Evolutionary conservation across 2,113 vertebrate genomes (phyloP).

Genomic region (Triplophysa tibetana): DNA sequence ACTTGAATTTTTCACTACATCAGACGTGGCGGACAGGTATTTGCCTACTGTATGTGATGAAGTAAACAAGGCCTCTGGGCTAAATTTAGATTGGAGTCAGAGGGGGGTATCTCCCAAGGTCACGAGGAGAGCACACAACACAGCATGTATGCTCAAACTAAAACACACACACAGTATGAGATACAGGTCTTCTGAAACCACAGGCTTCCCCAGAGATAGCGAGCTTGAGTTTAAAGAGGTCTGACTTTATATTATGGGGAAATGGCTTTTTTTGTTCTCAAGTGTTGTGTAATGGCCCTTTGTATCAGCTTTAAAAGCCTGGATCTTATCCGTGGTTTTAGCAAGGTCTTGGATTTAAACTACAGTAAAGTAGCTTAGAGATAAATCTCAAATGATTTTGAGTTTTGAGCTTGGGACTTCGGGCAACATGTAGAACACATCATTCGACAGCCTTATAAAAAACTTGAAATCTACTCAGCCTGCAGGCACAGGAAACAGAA

Average conservation of each 20-base stretch:
- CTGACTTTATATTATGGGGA: slow-evolving; percentile 22
- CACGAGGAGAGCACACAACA: background rate
- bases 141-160: background rate
- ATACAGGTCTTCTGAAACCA: slow-evolving; percentile 26
- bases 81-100: slow-evolving; percentile 38
- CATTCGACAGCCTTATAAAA: no score
- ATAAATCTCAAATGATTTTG: background rate
- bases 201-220: slow-evolving; percentile 10
- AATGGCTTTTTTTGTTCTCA: slow-evolving; percentile 2
- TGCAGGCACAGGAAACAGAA: no score
- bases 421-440: background rate
- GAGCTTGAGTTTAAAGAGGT: slow-evolving; percentile 20
- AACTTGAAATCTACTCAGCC: no score
- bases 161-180: slow-evolving; percentile 20
- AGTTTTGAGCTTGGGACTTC: background rate
- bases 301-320: slow-evolving; percentile 15
- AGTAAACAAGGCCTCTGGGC: slow-evolving; percentile 18
- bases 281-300: slow-evolving; percentile 27
- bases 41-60: background rate
- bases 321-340: slow-evolving; percentile 19
- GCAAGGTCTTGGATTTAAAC: background rate
- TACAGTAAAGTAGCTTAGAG: background rate
- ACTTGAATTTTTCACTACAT: no score
- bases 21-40: slow-evolving; percentile 21
- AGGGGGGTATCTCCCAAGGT: slow-evolving; percentile 32